Evolutionary conservation across 2,888 invertebrate genomes (phyloP).

Genomic region (Thalpophila matura): DNA sequence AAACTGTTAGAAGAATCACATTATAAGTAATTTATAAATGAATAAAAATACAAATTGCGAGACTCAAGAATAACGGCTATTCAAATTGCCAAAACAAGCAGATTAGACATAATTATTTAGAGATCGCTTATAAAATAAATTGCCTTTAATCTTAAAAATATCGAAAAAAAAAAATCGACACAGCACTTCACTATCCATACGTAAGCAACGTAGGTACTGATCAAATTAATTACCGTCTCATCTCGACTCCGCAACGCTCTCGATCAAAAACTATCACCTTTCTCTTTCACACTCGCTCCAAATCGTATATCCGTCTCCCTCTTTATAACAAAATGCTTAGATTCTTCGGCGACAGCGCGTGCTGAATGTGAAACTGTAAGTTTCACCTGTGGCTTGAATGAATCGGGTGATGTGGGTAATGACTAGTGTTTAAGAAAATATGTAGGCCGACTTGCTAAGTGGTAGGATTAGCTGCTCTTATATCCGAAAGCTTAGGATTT

Average conservation of each 20-base stretch:
- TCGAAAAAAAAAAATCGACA: constrained; percentile 64
- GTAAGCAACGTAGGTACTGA: constrained; percentile 84
- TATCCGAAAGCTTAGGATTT: constrained; percentile 14
- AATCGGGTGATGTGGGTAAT: constrained; percentile 72
- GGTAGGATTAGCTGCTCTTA: constrained; percentile 13
- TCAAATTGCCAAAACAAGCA: too few species aligned
- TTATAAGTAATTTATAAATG: too few species aligned
- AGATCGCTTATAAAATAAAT: too few species aligned
- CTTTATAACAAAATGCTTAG: constrained; percentile 77
- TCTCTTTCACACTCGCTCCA: constrained; percentile 67
- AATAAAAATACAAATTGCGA: too few species aligned
- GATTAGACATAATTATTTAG: too few species aligned
- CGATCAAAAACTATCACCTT: constrained; percentile 74
- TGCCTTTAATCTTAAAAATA: neutral
- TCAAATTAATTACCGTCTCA: constrained; percentile 90
- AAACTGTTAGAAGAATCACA: too few species aligned
- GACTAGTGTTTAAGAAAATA: constrained; percentile 49
- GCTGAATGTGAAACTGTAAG: constrained; percentile 85
- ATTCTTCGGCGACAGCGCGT: constrained; percentile 84
- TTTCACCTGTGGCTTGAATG: constrained; percentile 86
- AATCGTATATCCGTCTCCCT: constrained; percentile 62
- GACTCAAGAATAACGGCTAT: too few species aligned
- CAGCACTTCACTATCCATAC: constrained; percentile 73
- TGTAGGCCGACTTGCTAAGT: constrained; percentile 49
- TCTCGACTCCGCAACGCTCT: constrained; percentile 80